These are phyloP conservation scores for Nezara viridula DNA, from an alignment of 2,888 invertebrate species.

Conservation along the genomic window DNA sequence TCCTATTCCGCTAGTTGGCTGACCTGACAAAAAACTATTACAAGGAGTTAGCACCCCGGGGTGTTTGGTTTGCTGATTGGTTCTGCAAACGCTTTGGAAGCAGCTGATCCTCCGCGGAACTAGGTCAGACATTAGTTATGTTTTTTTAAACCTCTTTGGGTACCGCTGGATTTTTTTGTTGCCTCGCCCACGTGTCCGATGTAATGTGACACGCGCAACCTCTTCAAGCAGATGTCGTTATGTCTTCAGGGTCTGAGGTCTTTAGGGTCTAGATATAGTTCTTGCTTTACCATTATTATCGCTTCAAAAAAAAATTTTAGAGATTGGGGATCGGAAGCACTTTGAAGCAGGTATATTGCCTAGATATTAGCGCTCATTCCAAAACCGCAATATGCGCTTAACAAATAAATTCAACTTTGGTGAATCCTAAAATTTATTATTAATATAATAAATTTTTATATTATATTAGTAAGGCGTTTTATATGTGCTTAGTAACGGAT, in stretches of 20 bases:
- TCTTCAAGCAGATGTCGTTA: constrained; percentile 18
- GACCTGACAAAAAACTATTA: constrained; percentile 8
- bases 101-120: constrained; percentile 9
- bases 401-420: too few species aligned
- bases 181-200: not conserved
- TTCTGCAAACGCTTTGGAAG: constrained; percentile 13
- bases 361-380: not conserved
- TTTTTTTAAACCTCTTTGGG: constrained; percentile 43
- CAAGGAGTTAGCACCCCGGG: constrained; percentile 51
- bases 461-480: too few species aligned
- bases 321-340: not conserved
- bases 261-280: not conserved
- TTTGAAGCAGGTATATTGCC: not conserved
- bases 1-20: not conserved
- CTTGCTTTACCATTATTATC: constrained; percentile 10
- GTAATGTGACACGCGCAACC: constrained; percentile 47
- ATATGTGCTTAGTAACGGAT: too few species aligned
- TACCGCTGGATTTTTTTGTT: not conserved
- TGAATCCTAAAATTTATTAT: too few species aligned
- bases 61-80: constrained; percentile 53
- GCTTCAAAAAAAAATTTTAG: not conserved
- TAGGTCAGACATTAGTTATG: constrained; percentile 48
- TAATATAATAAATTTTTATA: too few species aligned
- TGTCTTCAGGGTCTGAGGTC: not conserved
- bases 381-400: too few species aligned